phyloP scores from a whole-genome alignment of 2,797 vertebrate species.

The Paratrypauchen microcephalus region DNA sequence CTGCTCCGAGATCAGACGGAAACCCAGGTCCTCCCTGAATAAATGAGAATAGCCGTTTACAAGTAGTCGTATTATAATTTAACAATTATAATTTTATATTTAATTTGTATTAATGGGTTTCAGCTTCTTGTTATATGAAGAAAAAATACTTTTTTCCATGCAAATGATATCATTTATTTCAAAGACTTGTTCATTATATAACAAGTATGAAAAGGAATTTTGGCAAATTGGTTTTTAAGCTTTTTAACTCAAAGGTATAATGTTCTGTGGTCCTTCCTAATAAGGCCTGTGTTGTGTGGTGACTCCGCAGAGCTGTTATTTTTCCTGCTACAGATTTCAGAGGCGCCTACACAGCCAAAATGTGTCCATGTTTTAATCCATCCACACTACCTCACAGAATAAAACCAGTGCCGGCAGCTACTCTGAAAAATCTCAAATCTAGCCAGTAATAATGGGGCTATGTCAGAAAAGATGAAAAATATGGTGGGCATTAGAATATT shows the following conservation, averaged over 20 bases:
- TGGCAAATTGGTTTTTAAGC: background rate
- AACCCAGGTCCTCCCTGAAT: constrained; percentile 94
- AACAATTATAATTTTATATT: no score
- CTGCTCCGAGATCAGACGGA: constrained; percentile 95
- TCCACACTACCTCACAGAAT: constrained; percentile 31
- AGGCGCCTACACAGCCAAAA: constrained; percentile 3
- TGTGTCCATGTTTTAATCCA: background rate
- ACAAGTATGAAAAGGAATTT: background rate
- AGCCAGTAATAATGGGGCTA: background rate
- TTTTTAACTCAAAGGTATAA: background rate
- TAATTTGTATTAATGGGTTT: no score
- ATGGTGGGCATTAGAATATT: background rate
- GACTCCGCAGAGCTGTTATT: constrained; percentile 6
- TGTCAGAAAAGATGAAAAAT: background rate
- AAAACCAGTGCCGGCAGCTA: background rate
- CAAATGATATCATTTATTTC: no score
- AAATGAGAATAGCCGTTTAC: background rate
- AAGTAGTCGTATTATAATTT: no score
- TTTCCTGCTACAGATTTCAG: background rate
- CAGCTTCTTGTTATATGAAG: no score
- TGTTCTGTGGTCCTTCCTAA: constrained; percentile 1
- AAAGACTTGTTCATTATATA: background rate
- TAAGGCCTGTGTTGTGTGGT: background rate
- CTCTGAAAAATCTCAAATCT: constrained; percentile 1
- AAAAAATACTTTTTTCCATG: no score